Evolutionary conservation across 2,797 vertebrate species (phyloP).

Genomic region (Dendrocincla fuliginosa): DNA sequence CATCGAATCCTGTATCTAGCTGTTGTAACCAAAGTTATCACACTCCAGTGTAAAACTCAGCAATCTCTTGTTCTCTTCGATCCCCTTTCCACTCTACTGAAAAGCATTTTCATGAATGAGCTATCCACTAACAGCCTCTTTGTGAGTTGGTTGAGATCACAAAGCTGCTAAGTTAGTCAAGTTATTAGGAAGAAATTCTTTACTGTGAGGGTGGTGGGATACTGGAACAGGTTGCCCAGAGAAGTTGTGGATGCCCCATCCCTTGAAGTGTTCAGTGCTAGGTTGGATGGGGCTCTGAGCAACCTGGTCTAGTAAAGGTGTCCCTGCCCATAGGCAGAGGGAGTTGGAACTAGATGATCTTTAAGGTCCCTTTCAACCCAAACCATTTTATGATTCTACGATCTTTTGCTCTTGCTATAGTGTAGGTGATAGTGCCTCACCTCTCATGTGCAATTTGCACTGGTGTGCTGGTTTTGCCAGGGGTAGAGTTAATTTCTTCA

Average conservation of each 20-base stretch:
- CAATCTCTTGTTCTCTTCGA: background rate
- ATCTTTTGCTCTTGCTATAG: background rate
- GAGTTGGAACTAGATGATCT: background rate
- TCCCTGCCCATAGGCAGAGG: background rate
- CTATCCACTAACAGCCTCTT: background rate
- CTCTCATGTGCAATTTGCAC: background rate
- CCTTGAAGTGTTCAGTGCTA: background rate
- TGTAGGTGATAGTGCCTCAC: background rate
- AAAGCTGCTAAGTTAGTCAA: background rate
- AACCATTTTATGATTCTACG: background rate
- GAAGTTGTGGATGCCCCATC: background rate
- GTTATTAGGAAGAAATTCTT: background rate
- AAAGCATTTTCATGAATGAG: background rate
- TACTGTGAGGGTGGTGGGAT: background rate
- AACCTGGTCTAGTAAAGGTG: background rate
- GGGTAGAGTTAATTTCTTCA: background rate
- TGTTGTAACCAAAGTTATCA: background rate
- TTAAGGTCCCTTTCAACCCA: background rate
- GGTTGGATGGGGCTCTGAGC: background rate
- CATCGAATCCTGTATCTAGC: fast-evolving
- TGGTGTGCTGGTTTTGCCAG: background rate
- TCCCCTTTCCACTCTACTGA: background rate
- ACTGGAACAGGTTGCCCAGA: background rate
- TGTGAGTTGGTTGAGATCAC: background rate
- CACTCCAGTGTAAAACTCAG: background rate